These are phyloP conservation scores for Melanotaenia parkinsoni DNA, from an alignment of 2,797 vertebrate genomes.

Conservation along the genomic window DNA sequence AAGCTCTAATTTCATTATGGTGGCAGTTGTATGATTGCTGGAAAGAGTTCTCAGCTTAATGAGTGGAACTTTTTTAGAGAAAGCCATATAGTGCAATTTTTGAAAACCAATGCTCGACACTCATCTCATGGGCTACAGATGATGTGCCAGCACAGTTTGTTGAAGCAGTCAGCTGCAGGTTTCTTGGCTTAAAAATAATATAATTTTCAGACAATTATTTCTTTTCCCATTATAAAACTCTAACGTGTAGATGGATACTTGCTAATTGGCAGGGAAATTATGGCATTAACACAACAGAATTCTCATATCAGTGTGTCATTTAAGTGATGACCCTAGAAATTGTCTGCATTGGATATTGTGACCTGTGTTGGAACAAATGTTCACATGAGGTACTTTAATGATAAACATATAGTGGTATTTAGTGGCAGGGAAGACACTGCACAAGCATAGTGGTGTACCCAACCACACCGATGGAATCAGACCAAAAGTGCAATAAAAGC, in stretches of 20 bases:
- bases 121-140: neutral
- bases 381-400: neutral
- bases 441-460: neutral
- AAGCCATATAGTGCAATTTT: neutral
- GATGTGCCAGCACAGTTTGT: neutral
- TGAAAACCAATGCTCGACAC: neutral
- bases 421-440: neutral
- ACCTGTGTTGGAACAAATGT: neutral
- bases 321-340: neutral
- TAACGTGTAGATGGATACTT: slow-evolving; percentile 14
- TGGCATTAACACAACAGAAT: neutral
- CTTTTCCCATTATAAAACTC: neutral
- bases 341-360: neutral
- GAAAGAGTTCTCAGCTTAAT: slow-evolving; percentile 9
- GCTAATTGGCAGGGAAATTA: slow-evolving; percentile 30
- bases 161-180: neutral
- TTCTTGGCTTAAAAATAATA: slow-evolving; percentile 2
- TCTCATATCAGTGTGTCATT: slow-evolving; percentile 6
- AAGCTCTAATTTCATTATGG: slow-evolving; percentile 7
- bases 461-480: neutral
- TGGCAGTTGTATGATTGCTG: slow-evolving; percentile 4
- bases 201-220: slow-evolving; percentile 12
- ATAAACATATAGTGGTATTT: neutral
- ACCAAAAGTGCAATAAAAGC: slow-evolving; percentile 6
- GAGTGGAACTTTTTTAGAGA: slow-evolving; percentile 3